phyloP scores from a whole-genome alignment of 2,888 invertebrate genomes.

The Sarcophaga caerulescens region DNA sequence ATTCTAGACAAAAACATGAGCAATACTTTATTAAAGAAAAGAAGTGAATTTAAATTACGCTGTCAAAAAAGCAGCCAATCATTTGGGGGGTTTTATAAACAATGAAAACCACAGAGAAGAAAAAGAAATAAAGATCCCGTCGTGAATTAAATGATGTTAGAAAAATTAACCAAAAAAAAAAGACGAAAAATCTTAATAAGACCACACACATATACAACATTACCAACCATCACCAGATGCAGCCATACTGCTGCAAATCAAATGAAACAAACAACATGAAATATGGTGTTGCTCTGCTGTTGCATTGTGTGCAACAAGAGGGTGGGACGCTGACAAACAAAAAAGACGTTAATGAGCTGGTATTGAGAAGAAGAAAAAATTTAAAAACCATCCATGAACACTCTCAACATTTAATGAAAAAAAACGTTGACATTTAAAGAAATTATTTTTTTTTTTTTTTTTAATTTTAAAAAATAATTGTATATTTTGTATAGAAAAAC shows the following conservation, averaged over 20 bases:
- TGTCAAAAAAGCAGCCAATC: not conserved
- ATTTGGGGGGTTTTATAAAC: not conserved
- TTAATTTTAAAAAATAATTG: conserved; percentile 14
- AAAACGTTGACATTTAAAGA: conserved; percentile 39
- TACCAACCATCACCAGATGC: not conserved
- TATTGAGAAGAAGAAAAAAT: not conserved
- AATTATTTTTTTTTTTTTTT: not conserved
- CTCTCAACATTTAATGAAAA: conserved; percentile 21
- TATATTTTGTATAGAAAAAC: not conserved
- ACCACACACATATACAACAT: conserved; percentile 38
- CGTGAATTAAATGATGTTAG: conserved; percentile 40
- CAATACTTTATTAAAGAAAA: not conserved
- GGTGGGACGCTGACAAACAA: conserved; percentile 33
- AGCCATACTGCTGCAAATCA: conserved; percentile 16
- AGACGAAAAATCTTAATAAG: conserved; percentile 32
- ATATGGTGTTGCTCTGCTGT: not conserved
- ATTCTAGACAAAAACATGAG: not conserved
- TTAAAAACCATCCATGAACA: not conserved
- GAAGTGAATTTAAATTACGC: not conserved
- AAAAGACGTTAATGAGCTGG: conserved; percentile 42
- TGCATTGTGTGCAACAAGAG: not conserved
- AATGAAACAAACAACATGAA: conserved; percentile 26
- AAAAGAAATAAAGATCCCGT: not conserved
- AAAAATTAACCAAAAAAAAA: conserved; percentile 26
- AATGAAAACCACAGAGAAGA: conserved; percentile 1